These are phyloP conservation scores for Cephalopholis sonnerati DNA, from an alignment of 2,113 vertebrate species.

Conservation along the genomic window DNA sequence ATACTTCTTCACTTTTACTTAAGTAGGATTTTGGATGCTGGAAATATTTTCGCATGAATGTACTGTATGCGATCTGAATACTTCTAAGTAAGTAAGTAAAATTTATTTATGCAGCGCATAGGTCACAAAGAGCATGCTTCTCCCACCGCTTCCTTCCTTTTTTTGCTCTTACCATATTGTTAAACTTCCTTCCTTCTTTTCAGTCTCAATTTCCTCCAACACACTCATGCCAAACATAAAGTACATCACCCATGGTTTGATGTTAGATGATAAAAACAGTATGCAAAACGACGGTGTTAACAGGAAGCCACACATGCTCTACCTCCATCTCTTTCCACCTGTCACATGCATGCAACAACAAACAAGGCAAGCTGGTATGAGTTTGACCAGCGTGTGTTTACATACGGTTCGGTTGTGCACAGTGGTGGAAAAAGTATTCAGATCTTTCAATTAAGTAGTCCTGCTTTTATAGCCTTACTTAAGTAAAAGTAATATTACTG, in stretches of 20 bases:
- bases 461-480: too few relatives aligned
- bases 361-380: slow-evolving; percentile 25
- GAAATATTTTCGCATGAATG: too few relatives aligned
- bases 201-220: slow-evolving; percentile 9
- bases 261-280: slow-evolving; percentile 31
- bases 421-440: too few relatives aligned
- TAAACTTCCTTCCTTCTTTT: neutral
- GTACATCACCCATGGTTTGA: neutral
- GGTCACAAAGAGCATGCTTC: too few relatives aligned
- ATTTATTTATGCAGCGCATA: too few relatives aligned
- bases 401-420: neutral
- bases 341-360: slow-evolving; percentile 24
- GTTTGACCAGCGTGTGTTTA: slow-evolving; percentile 20
- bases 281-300: slow-evolving; percentile 15
- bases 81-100: neutral
- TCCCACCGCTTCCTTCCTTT: neutral
- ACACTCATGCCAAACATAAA: neutral
- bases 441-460: too few relatives aligned
- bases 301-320: slow-evolving; percentile 52
- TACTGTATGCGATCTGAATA: neutral
- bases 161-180: neutral
- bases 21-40: neutral
- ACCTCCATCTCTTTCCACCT: slow-evolving; percentile 27
- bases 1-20: neutral
- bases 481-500: too few relatives aligned